Evolutionary conservation across 2,113 vertebrate genomes (phyloP).

Genomic region (Hirundichthys speculiger): DNA sequence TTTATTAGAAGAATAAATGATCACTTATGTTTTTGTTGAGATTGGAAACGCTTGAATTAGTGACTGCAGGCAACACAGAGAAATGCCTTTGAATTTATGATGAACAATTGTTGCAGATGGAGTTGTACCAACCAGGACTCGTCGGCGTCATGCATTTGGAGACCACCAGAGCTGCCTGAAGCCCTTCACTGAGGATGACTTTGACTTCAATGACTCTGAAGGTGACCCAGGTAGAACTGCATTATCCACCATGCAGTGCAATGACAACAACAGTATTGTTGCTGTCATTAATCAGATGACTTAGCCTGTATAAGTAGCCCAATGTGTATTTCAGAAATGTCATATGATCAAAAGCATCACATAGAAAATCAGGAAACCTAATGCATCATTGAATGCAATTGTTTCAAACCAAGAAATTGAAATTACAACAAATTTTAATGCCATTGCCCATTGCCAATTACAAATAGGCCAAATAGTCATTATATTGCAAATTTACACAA

Average conservation of each 20-base stretch:
- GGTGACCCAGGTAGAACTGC: constrained; percentile 87
- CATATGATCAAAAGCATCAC: no score
- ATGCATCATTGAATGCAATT: neutral
- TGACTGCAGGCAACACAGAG: neutral
- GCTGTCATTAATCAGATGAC: constrained; percentile 8
- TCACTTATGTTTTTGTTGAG: neutral
- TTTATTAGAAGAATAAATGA: no score
- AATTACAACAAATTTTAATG: neutral
- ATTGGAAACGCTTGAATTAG: neutral
- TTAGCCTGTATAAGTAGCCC: no score
- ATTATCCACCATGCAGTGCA: constrained; percentile 43
- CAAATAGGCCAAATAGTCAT: neutral
- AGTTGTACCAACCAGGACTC: constrained; percentile 89
- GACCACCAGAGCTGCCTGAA: constrained; percentile 97
- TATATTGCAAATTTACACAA: constrained; percentile 19
- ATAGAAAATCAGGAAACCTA: neutral
- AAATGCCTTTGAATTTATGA: neutral
- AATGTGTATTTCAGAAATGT: constrained; percentile 1
- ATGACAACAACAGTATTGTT: constrained; percentile 16
- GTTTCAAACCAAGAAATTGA: neutral
- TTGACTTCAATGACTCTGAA: constrained; percentile 95
- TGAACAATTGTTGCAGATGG: constrained; percentile 82
- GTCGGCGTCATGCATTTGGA: constrained; percentile 90
- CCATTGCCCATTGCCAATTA: constrained; percentile 1
- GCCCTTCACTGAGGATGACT: constrained; percentile 95